phyloP scores from a whole-genome alignment of 2,113 vertebrate species.

The Scomber colias region DNA sequence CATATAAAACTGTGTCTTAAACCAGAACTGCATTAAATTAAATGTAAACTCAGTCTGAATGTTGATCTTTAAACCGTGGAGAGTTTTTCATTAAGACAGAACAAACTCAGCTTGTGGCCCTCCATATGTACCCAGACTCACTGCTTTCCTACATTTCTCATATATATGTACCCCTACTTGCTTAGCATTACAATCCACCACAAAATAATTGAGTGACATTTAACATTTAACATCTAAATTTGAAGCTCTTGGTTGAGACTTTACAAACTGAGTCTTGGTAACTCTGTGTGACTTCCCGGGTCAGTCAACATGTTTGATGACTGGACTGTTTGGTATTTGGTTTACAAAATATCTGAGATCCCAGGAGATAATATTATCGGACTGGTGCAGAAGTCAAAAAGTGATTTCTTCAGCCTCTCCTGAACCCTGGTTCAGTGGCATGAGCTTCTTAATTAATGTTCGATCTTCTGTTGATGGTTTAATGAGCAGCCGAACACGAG shows the following conservation, averaged over 20 bases:
- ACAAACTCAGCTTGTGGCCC: too few relatives aligned
- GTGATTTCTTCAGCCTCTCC: neutral
- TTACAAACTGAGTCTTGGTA: neutral
- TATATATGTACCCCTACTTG: too few relatives aligned
- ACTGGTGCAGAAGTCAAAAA: conserved; percentile 4
- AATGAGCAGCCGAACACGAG: conserved; percentile 56
- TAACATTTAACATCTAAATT: too few relatives aligned
- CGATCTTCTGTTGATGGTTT: conserved; percentile 69
- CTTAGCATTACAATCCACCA: too few relatives aligned
- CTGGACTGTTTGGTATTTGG: conserved; percentile 16
- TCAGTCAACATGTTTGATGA: conserved; percentile 4
- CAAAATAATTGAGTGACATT: too few relatives aligned
- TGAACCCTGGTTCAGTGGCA: conserved; percentile 27
- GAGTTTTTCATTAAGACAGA: too few relatives aligned
- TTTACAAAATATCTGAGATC: conserved; percentile 18
- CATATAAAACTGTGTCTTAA: too few relatives aligned
- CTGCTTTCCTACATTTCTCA: too few relatives aligned
- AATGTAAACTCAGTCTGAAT: too few relatives aligned
- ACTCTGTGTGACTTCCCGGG: neutral
- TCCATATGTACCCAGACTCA: too few relatives aligned
- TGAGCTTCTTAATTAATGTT: conserved; percentile 75
- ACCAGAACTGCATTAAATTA: too few relatives aligned
- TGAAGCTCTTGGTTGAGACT: neutral
- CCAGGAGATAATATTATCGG: conserved; percentile 37
- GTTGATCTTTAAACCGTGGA: too few relatives aligned